Evolutionary conservation across 2,888 invertebrate genomes (phyloP).

Genomic region (Cryptus armator): DNA sequence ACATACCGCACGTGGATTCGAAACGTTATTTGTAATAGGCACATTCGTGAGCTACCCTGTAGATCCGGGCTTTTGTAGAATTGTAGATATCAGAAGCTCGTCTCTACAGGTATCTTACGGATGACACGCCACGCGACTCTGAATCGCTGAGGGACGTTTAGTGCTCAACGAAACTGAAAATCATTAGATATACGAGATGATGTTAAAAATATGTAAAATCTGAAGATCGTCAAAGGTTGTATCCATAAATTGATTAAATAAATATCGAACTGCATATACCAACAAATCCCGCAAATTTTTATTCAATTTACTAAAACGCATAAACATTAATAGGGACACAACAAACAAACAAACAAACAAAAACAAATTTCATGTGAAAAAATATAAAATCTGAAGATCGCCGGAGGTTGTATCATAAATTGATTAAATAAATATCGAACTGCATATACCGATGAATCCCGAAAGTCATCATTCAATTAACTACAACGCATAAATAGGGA

Average conservation of each 20-base stretch:
- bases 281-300: not conserved
- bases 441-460: not conserved
- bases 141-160: conserved; percentile 73
- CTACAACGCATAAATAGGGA: not conserved
- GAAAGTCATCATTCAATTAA: not conserved
- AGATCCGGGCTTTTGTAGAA: conserved; percentile 99
- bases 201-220: not conserved
- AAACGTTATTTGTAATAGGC: conserved; percentile 85
- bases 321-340: no score
- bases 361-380: no score
- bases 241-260: conserved; percentile 5
- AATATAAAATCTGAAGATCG: not conserved
- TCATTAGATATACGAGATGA: not conserved
- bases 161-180: conserved; percentile 7
- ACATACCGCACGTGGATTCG: not conserved
- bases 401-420: not conserved
- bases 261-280: not conserved
- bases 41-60: conserved; percentile 99
- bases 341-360: no score
- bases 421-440: conserved; percentile 15
- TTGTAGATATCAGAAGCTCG: conserved; percentile 97
- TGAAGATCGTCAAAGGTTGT: not conserved
- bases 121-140: conserved; percentile 93
- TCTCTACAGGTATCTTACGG: conserved; percentile 99
- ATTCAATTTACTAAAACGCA: not conserved